Evolutionary conservation across 2,888 invertebrate genomes (phyloP), one percentile per base, ranked within the genome.

Genomic region (Magallana nippona): DNA sequence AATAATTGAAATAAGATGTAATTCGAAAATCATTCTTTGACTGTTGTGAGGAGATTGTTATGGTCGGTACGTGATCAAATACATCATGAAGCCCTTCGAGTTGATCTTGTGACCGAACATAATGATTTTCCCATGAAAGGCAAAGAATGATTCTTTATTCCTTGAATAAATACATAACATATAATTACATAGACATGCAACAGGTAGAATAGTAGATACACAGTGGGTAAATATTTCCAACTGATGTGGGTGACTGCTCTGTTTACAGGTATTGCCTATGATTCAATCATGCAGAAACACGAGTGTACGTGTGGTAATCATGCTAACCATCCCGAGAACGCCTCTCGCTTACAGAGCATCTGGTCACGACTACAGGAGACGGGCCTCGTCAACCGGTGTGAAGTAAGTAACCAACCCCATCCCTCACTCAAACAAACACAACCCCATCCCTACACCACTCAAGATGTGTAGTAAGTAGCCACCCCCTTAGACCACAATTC

Each of bases 291-390:
- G 99, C 95, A 98, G 93, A 98, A 98, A 93, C 99, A 99, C 95
- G 97, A 98, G 79, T 99, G 99, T 94, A 96, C 97, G 79, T 99
- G 99, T 95, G 98, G 98, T 71, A 97, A 98, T 94, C 98, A 98
- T 94, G 96, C 97, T 27, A 96, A 97, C 86, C 99, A 99, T 95
- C 98, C 99, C 11, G 99, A 99, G 95, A 98, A 99, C 95, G 98
- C 98, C 84, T 99, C 98, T 13, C 96, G 99, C 71, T 95, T 99
- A 93, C 98, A 98, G 95, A 98, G 98, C 91, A 98, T 99, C 92
- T 99, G 99, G 99, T 97, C 98, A 82, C 96, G 99, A 11, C 96
- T 99, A 71, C 90, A 94, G 84, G 99, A 99, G 95, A 98, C 98
- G 13, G 98, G 98, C 82, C 95, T 99, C 90, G 96, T 97, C 78